A percentile compares a stretch with the other conserved stretches of the same genome.
These are phyloP conservation scores for Ischnura elegans DNA, from an alignment of 2,888 invertebrate genomes.

Conservation along the genomic window DNA sequence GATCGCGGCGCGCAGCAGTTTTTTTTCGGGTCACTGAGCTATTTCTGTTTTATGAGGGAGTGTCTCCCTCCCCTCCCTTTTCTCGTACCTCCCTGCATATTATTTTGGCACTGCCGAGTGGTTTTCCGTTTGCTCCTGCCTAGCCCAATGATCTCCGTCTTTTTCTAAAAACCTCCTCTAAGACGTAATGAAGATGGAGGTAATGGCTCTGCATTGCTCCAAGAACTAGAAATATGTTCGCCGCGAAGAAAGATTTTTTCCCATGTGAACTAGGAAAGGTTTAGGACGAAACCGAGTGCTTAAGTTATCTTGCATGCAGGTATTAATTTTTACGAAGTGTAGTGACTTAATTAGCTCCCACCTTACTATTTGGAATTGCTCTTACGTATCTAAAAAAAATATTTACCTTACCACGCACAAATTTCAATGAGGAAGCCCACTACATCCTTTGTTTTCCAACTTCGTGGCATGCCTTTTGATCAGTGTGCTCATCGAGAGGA, in stretches of 20 bases:
- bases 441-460: no score
- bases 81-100: not conserved
- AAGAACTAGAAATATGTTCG: not conserved
- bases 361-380: no score
- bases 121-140: not conserved
- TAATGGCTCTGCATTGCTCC: not conserved
- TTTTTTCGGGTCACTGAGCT: conserved; percentile 15
- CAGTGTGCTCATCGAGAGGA: no score
- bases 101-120: not conserved
- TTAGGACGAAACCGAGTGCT: no score
- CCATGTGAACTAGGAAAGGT: not conserved
- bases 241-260: not conserved
- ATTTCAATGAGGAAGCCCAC: no score
- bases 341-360: no score
- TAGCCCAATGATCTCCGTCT: not conserved
- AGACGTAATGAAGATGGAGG: not conserved
- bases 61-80: not conserved
- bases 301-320: no score
- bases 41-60: not conserved
- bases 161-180: not conserved
- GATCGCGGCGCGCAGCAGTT: not conserved
- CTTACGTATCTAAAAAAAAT: no score
- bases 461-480: no score
- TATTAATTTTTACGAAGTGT: no score
- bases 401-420: no score